These are phyloP conservation scores for Cinclus cinclus DNA, from an alignment of 2,113 vertebrate species.

Conservation along the genomic window DNA sequence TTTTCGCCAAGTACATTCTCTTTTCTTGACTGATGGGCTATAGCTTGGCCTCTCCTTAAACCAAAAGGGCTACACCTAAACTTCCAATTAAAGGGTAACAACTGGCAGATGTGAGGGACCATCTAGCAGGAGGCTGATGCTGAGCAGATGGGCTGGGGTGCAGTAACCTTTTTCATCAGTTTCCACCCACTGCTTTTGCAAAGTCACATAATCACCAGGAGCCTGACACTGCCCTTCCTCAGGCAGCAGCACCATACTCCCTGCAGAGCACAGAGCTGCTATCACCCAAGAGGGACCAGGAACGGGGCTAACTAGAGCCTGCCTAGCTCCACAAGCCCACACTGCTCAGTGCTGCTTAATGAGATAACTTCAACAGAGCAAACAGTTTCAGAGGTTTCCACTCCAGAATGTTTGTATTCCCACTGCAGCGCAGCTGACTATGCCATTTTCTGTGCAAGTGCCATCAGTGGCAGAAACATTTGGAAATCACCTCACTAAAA, in stretches of 20 bases:
- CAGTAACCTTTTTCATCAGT: neutral
- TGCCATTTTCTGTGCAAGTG: neutral
- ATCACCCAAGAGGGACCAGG: neutral
- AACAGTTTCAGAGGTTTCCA: neutral
- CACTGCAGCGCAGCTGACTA: neutral
- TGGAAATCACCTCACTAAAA: neutral
- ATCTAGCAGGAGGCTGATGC: slow-evolving; percentile 25
- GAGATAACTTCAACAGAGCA: neutral
- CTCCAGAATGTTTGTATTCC: neutral
- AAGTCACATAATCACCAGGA: neutral
- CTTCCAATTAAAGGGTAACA: slow-evolving; percentile 27
- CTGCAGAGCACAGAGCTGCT: neutral
- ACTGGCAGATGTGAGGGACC: slow-evolving; percentile 48
- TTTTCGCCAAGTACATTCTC: neutral
- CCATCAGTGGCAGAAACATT: rapidly evolving
- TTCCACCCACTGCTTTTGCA: slow-evolving; percentile 11
- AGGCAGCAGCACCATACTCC: neutral
- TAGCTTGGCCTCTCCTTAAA: neutral
- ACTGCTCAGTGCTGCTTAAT: neutral
- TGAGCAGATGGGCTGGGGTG: slow-evolving; percentile 52
- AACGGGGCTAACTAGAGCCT: neutral
- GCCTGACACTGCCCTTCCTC: neutral
- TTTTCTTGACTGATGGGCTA: neutral
- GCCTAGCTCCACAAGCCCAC: neutral
- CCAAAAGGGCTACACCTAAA: slow-evolving; percentile 45